phyloP scores from a whole-genome alignment of 2,888 invertebrate species.

The Apamea monoglypha region DNA sequence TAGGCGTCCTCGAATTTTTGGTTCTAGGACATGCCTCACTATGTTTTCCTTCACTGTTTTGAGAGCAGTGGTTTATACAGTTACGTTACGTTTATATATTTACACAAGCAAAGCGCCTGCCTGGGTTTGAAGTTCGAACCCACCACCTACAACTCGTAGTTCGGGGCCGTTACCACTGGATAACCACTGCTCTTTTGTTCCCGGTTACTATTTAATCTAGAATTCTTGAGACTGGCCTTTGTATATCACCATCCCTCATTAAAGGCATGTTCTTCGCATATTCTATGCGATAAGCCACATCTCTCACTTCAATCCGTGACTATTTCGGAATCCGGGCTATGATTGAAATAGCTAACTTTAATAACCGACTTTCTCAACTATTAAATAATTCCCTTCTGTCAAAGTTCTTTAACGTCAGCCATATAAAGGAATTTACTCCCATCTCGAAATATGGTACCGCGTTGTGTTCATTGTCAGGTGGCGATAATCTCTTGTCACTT shows the following conservation, averaged over 20 bases:
- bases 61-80: neutral
- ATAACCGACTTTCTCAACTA: slow-evolving; percentile 28
- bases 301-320: neutral
- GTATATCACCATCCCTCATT: slow-evolving; percentile 1
- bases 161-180: neutral
- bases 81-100: too few relatives aligned
- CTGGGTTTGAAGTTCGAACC: neutral
- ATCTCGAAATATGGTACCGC: slow-evolving; percentile 28
- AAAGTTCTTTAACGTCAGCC: slow-evolving; percentile 11
- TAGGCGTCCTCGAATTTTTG: neutral
- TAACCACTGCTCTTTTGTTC: neutral
- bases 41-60: neutral
- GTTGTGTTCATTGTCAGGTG: slow-evolving; percentile 20
- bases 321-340: slow-evolving; percentile 12
- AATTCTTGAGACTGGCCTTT: neutral
- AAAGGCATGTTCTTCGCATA: neutral
- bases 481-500: slow-evolving; percentile 64
- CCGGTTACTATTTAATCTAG: neutral
- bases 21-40: neutral
- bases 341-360: neutral
- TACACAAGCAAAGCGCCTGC: neutral
- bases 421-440: slow-evolving; percentile 38
- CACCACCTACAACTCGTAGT: neutral
- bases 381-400: slow-evolving; percentile 11
- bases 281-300: slow-evolving; percentile 26